A percentile compares a stretch with the other conserved stretches of the same genome.
These are phyloP conservation scores for Bagarius yarrelli DNA, from an alignment of 2,113 vertebrate species.

Conservation along the genomic window DNA sequence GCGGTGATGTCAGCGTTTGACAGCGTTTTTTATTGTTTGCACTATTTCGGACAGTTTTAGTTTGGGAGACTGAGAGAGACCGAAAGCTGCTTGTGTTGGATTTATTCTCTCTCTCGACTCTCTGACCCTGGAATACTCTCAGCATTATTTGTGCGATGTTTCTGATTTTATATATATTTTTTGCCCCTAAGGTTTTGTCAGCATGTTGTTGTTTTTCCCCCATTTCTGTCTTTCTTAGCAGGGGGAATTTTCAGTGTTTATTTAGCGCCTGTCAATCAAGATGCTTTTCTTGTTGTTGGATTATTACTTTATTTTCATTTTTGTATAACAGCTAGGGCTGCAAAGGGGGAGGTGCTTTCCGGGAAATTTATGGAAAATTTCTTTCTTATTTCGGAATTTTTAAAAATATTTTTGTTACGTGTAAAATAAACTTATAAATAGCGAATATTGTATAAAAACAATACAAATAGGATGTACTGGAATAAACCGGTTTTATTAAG, in stretches of 20 bases:
- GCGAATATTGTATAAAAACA: no score
- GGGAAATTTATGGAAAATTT: neutral
- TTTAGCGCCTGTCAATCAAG: constrained; percentile 47
- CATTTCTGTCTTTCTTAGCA: constrained; percentile 17
- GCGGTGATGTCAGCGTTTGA: neutral
- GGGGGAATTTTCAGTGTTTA: constrained; percentile 40
- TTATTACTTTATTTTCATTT: constrained; percentile 9
- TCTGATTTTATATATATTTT: constrained; percentile 27
- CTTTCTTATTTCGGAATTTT: no score
- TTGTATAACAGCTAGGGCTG: neutral
- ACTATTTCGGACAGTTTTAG: constrained; percentile 1
- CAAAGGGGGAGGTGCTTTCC: no score
- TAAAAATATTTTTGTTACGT: no score
- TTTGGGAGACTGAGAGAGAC: constrained; percentile 30
- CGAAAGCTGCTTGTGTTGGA: constrained; percentile 33
- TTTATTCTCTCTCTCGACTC: constrained; percentile 23
- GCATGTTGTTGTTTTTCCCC: constrained; percentile 14
- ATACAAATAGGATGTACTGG: no score
- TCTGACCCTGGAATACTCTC: constrained; percentile 35
- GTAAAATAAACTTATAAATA: no score
- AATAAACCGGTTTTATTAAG: no score
- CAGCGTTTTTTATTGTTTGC: neutral
- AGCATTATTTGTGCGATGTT: constrained; percentile 35
- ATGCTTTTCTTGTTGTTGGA: neutral
- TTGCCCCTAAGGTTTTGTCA: constrained; percentile 36